These are phyloP conservation scores for Channallabes apus DNA, from an alignment of 2,797 vertebrate species.

Conservation along the genomic window DNA sequence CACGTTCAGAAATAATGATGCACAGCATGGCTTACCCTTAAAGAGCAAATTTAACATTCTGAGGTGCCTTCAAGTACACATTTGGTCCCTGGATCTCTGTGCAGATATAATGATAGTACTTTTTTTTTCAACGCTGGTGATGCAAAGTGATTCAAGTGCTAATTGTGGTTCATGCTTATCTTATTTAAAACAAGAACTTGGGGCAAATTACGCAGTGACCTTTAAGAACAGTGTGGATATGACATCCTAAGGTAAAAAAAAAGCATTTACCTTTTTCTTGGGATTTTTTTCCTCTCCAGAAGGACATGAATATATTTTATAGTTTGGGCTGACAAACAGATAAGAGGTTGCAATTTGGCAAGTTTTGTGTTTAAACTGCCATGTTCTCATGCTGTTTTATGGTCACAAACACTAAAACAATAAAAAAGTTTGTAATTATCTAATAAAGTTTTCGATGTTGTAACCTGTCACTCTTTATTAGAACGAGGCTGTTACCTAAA, in stretches of 20 bases:
- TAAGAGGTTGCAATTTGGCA: slow-evolving; percentile 1
- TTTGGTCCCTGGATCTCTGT: not conserved
- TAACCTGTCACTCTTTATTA: not conserved
- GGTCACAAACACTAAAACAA: not conserved
- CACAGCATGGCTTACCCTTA: not conserved
- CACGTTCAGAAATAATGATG: not conserved
- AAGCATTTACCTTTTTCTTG: not conserved
- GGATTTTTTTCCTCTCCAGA: not conserved
- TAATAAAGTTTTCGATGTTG: slow-evolving; percentile 3
- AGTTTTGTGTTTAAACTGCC: not conserved
- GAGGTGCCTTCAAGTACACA: slow-evolving; percentile 3
- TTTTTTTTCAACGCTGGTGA: not conserved
- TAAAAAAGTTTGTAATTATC: slow-evolving; percentile 17
- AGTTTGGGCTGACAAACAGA: not conserved
- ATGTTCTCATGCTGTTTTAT: slow-evolving; percentile 8
- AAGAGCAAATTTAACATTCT: slow-evolving; percentile 20
- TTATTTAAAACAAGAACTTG: slow-evolving; percentile 1
- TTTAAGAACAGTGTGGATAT: not conserved
- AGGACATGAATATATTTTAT: not conserved
- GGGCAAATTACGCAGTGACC: slow-evolving; percentile 3
- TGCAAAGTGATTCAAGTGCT: not conserved
- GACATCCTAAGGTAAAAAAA: slow-evolving; percentile 3
- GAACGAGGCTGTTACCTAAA: slow-evolving; percentile 13
- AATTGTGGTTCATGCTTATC: slow-evolving; percentile 16
- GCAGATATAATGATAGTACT: slow-evolving; percentile 8